Base-by-base conservation (phyloP, 2,888 invertebrate species). In the Netelia melanura region DNA sequence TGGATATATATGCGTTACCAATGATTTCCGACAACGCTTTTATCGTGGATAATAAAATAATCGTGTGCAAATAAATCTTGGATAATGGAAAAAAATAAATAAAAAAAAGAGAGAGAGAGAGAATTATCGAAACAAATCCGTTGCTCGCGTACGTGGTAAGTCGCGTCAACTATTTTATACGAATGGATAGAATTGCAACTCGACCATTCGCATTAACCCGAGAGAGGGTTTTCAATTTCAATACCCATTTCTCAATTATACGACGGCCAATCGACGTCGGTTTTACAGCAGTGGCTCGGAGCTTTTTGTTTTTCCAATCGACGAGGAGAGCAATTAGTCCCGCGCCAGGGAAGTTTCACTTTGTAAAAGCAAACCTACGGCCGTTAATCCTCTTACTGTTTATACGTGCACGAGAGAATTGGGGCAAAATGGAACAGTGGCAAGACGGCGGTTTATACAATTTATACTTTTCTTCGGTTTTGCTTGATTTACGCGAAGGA, bases 191-290 rank as follows among this genome's bases (percentile, higher is more conserved):
- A 62, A 62, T 62, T 62, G 25, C 62, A 62, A 23, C 62, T 9
- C 23, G 23, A 0, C 0, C 17, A 6, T 23, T 62, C 3, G 62
- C 21, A 30, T 25, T 21, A 9, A 25, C 25, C 25, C 23, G 17
- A 17, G 10, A 0, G 62, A 23, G 62, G 21, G 62, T 62, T 62
- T 62, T 62, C 62, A 62, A 62, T 62, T 62, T 62, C 62, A 62
- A 62, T 62, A 25, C 30, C 23, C 62, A 62, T 62, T 62, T 62
- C 62, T 17, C 62, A 23, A 25, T 23, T 62, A 5, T 11, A 23
- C 23, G 1, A 2, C 30, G 10, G 23, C 25, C 23, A 62, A 62
- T 62, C 62, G 62, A 62, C 62, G 23, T 62, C 58, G 0, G 21
- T 58, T 54, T 23, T 1, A 17, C 58, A 5, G 1, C 9, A 3